Conservation (phyloP, 2,797 vertebrate species). For the Echiichthys vipera region DNA sequence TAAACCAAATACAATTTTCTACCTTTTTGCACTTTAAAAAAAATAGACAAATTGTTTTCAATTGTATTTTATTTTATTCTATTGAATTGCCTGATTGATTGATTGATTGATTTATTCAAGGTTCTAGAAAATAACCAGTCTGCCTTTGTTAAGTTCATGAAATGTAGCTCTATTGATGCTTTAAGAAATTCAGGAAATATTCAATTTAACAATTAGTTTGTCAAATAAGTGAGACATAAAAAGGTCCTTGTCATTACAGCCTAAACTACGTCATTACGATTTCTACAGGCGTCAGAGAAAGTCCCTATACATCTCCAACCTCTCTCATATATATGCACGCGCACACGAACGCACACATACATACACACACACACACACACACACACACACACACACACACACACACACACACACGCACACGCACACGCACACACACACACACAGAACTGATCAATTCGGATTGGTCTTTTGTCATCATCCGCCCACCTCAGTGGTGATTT, state of each 20-base stretch:
- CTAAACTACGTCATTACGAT: neutral
- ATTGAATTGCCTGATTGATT: too few relatives aligned
- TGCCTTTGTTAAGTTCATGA: neutral
- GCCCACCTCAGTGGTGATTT: slow-evolving; percentile 75
- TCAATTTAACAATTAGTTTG: neutral
- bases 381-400: slow-evolving; percentile 13
- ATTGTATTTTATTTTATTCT: too few relatives aligned
- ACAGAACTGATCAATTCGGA: slow-evolving; percentile 56
- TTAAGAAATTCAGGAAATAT: neutral
- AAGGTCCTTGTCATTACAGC: neutral
- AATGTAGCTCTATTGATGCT: neutral
- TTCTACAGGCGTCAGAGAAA: slow-evolving; percentile 41
- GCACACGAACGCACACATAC: slow-evolving; percentile 6
- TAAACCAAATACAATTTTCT: too few relatives aligned
- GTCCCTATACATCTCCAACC: slow-evolving; percentile 38
- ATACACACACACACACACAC: slow-evolving; percentile 23
- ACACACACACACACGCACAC: neutral
- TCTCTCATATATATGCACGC: neutral
- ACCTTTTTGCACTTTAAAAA: too few relatives aligned
- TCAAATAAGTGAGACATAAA: neutral
- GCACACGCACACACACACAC: slow-evolving; percentile 15
- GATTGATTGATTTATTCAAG: neutral
- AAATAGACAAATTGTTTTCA: too few relatives aligned
- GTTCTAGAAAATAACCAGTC: neutral
- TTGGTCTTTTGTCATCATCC: slow-evolving; percentile 73